Conservation (phyloP, 2,113 vertebrate species). For the Hemiscyllium ocellatum region DNA sequence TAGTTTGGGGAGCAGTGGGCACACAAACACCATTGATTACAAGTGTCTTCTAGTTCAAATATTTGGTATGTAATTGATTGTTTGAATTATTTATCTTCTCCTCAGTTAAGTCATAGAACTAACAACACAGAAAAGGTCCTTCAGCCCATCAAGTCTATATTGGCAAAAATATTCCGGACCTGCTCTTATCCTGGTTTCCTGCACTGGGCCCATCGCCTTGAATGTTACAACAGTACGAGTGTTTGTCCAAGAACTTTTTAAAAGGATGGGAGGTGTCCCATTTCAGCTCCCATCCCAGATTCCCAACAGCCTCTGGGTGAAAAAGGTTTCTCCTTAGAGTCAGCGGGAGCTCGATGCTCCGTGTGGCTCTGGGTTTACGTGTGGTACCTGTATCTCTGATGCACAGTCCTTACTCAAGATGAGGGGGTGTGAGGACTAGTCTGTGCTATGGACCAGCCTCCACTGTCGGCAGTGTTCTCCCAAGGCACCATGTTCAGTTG, state of each 20-base stretch:
- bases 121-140: no score
- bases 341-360: neutral
- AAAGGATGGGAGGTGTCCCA: no score
- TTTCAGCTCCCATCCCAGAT: no score
- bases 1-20: neutral
- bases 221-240: no score
- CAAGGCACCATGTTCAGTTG: no score
- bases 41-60: neutral
- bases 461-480: neutral
- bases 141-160: no score
- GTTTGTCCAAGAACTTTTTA: no score
- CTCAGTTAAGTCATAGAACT: neutral
- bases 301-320: no score
- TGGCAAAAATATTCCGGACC: no score
- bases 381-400: neutral
- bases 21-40: neutral
- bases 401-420: neutral
- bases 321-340: no score
- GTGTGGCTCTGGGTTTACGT: neutral
- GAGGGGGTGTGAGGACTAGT: neutral
- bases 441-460: neutral
- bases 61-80: neutral
- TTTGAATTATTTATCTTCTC: neutral
- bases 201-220: no score
- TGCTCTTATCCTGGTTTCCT: no score